Evolutionary conservation across 1,140 invertebrate species (phyloP).

Genomic region (Lethrus apterus): DNA sequence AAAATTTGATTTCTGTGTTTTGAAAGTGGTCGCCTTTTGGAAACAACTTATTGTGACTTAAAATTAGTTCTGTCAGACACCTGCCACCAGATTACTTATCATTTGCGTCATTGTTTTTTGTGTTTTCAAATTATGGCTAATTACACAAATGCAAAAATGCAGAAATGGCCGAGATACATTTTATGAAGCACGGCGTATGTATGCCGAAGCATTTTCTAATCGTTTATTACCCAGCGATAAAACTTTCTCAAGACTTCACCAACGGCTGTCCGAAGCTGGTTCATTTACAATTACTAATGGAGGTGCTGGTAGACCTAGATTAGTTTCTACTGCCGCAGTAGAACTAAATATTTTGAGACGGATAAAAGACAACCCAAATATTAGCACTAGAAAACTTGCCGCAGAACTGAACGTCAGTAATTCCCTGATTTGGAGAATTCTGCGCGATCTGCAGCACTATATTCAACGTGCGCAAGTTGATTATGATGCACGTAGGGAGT

Average conservation of each 20-base stretch:
- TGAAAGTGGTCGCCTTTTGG: background rate
- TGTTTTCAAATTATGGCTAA: conserved; percentile 3
- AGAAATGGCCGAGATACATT: conserved; percentile 18
- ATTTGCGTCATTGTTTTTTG: background rate
- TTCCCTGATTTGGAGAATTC: no score
- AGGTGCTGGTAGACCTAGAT: no score
- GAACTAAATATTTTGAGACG: no score
- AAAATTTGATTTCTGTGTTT: background rate
- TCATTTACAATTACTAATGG: conserved; percentile 9
- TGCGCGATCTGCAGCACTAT: no score
- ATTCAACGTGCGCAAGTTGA: no score
- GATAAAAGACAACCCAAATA: no score
- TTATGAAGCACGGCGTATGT: conserved; percentile 13
- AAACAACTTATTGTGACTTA: conserved; percentile 9
- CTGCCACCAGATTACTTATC: background rate
- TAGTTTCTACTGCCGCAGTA: no score
- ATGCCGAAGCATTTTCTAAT: conserved; percentile 7
- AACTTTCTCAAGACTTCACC: conserved; percentile 2
- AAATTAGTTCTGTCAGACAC: conserved; percentile 1
- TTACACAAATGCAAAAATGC: conserved; percentile 13
- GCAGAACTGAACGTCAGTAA: no score
- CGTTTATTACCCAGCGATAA: conserved; percentile 1
- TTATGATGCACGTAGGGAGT: no score
- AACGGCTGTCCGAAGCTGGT: conserved; percentile 6
- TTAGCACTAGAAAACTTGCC: no score